Evolutionary conservation across 1,140 invertebrate species (phyloP).

Genomic region (Brachionus paranguensis): DNA sequence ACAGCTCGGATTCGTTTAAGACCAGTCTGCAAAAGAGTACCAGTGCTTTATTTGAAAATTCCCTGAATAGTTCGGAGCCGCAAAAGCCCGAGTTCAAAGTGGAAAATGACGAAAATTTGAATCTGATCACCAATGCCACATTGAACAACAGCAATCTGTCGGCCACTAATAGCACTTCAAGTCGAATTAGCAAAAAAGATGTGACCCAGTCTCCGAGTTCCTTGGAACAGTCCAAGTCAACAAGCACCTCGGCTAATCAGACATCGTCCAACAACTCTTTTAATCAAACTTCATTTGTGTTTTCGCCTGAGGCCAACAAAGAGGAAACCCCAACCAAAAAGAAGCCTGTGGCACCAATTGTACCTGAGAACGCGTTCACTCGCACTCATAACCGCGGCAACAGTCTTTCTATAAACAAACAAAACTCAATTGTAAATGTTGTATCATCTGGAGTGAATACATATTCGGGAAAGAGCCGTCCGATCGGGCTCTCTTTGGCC

Average conservation of each 20-base stretch:
- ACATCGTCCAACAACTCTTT: constrained; percentile 13
- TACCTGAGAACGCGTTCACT: not conserved
- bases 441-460: not conserved
- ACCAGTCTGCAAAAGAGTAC: constrained; percentile 10
- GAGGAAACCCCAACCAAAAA: not conserved
- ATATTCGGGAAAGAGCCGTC: not conserved
- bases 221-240: not conserved
- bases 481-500: not conserved
- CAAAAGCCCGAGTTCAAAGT: not conserved
- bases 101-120: constrained; percentile 4
- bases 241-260: not conserved
- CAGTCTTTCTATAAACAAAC: not conserved
- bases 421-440: not conserved
- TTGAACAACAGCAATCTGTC: constrained; percentile 1
- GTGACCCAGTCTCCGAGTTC: not conserved
- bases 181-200: not conserved
- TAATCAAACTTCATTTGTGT: constrained; percentile 11
- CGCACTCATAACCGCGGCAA: not conserved
- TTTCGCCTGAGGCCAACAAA: not conserved
- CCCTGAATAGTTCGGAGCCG: not conserved
- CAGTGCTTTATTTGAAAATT: constrained; percentile 21
- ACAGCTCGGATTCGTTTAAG: not conserved
- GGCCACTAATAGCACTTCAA: not conserved
- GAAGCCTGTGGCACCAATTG: not conserved
- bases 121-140: not conserved